These are phyloP conservation scores for Aratinga solstitialis DNA, from an alignment of 2,797 vertebrate genomes.

Conservation along the genomic window DNA sequence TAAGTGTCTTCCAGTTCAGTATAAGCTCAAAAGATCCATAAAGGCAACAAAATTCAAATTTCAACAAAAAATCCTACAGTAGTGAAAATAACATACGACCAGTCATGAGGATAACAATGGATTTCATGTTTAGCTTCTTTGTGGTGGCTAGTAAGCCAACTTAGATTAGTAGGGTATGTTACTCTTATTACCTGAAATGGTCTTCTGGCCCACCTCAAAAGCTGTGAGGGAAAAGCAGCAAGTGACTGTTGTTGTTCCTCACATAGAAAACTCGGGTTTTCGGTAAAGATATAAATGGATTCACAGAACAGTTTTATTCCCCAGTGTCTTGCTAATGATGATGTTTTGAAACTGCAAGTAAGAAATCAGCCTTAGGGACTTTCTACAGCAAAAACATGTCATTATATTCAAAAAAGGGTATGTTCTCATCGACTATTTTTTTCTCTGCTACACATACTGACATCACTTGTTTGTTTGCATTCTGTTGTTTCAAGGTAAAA, in stretches of 20 bases:
- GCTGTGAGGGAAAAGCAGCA: neutral
- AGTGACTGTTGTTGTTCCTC: conserved; percentile 9
- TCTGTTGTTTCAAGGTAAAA: neutral
- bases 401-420: conserved; percentile 61
- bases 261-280: conserved; percentile 1
- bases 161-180: neutral
- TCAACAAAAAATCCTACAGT: neutral
- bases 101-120: neutral
- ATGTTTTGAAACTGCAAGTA: conserved; percentile 49
- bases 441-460: conserved; percentile 7
- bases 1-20: conserved; percentile 7
- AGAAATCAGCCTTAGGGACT: conserved; percentile 55
- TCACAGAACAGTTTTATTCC: conserved; percentile 32
- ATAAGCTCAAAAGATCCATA: neutral
- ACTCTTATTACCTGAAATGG: conserved; percentile 10
- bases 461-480: conserved; percentile 38
- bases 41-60: neutral
- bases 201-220: conserved; percentile 44
- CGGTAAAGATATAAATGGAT: conserved; percentile 39
- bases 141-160: neutral
- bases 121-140: conserved; percentile 43
- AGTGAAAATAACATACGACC: neutral
- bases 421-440: conserved; percentile 47
- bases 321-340: conserved; percentile 37
- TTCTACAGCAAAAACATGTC: conserved; percentile 56